Base-by-base conservation (phyloP, 1,140 invertebrate species). In the Oreohelix idahoensis region DNA sequence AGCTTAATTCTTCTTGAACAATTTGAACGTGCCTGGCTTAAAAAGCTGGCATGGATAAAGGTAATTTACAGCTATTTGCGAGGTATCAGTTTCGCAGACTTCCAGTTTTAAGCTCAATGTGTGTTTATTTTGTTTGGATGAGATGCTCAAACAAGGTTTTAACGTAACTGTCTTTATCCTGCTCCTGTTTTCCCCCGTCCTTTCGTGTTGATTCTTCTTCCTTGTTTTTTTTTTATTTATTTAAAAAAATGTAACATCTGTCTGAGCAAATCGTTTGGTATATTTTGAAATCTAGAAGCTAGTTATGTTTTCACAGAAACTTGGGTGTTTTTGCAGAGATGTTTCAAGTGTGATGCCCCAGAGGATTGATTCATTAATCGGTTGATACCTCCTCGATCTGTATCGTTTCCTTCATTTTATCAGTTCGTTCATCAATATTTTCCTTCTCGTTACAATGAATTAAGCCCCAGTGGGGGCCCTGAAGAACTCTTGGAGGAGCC, bases 51-150 rank as follows among this genome's bases (percentile, higher is more conserved):
- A 35, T 1, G 73, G 39, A 75, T 42, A 38, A 49, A 49, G 73
- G 73, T 51, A 75, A 75, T 75, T 75, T 75, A 75, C 38, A 13
- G 39, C 38, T 49, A 75, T 75, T 75, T 75, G 73, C 39, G 23
- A 23, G 73, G 73, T 42, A 75, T 75, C 38, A 1, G 20, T 75
- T 75, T n/a, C 73, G 4, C n/a, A 5, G 20, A 75, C 38, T 32
- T 49, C 45, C 73, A 51, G 13, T 35, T 39, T 39, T 15, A 75
- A 39, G n/a, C 73, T 29, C 4, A 75, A 75, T 49, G 73, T 75
- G 11, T 75, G 73, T 75, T 75, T 75, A 75, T 75, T 75, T 75
- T 75, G 32, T n/a, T 75, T 75, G 73, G 38, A 49, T 49, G 73
- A 42, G 73, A 75, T 42, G 42, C 42, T 51, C 29, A 20, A 45